Evolutionary conservation across 2,113 vertebrate species (phyloP).

Genomic region (Alethe castanea): DNA sequence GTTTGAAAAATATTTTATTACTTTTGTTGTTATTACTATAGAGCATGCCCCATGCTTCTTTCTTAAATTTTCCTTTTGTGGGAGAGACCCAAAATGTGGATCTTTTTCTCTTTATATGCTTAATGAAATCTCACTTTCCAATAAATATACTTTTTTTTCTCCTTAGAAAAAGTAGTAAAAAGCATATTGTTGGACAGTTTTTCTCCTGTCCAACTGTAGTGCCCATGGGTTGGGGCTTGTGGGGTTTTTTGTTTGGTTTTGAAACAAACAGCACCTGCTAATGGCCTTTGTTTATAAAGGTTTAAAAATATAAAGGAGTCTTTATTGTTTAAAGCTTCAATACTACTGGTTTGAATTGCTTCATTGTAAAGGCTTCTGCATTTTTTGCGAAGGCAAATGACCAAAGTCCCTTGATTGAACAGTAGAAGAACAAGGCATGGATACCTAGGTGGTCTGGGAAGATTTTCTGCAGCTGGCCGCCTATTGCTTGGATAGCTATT

Average conservation of each 20-base stretch:
- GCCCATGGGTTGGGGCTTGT: neutral
- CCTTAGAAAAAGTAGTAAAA: conserved; percentile 10
- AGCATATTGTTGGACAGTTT: conserved; percentile 34
- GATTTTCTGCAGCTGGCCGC: conserved; percentile 21
- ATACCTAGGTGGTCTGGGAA: conserved; percentile 8
- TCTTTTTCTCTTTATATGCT: conserved; percentile 19
- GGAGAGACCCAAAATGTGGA: neutral
- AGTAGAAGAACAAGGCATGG: conserved; percentile 25
- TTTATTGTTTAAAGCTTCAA: conserved; percentile 62
- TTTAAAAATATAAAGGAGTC: conserved; percentile 56
- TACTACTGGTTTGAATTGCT: conserved; percentile 49
- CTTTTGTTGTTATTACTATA: neutral
- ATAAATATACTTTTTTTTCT: conserved; percentile 71
- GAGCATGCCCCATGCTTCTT: neutral
- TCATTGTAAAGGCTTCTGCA: conserved; percentile 43
- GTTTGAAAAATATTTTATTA: conserved; percentile 8
- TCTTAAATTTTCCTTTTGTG: neutral
- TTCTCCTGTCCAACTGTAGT: conserved; percentile 64
- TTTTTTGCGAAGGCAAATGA: conserved; percentile 60
- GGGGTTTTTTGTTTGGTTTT: neutral
- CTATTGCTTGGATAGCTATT: conserved; percentile 44
- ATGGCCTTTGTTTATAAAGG: conserved; percentile 34
- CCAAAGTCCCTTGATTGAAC: conserved; percentile 54
- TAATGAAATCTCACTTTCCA: conserved; percentile 65
- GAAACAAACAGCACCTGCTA: conserved; percentile 39